Percentiles rank a stretch among this genome's conserved stretches.
These are phyloP conservation scores for Benthosema pterotum DNA, from an alignment of 2,797 vertebrate genomes.

Conservation along the genomic window DNA sequence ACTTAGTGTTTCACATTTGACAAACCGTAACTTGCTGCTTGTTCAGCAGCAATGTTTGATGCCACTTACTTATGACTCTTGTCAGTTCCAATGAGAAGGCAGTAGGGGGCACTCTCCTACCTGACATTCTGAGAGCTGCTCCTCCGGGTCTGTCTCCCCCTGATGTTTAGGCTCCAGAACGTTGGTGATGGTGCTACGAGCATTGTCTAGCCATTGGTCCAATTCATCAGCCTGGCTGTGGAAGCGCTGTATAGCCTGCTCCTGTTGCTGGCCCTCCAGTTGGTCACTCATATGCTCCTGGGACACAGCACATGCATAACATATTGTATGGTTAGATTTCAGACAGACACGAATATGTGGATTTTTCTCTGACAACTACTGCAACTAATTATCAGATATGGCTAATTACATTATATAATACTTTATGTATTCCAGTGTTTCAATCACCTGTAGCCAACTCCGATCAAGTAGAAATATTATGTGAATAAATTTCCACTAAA, in stretches of 20 bases:
- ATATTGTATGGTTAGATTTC: too few species aligned
- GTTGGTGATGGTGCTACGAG: conserved; percentile 69
- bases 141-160: conserved; percentile 88
- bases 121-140: conserved; percentile 91
- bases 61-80: not conserved
- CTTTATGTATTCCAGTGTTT: too few species aligned
- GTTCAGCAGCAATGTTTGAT: not conserved
- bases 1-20: not conserved
- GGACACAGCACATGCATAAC: not conserved
- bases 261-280: conserved; percentile 90
- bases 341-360: too few species aligned
- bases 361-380: too few species aligned
- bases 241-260: conserved; percentile 87
- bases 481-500: too few species aligned
- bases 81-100: not conserved
- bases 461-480: too few species aligned
- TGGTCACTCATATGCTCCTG: conserved; percentile 92
- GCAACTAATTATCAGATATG: too few species aligned
- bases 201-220: conserved; percentile 86
- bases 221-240: conserved; percentile 87
- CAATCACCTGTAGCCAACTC: too few species aligned
- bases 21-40: not conserved
- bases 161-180: conserved; percentile 61
- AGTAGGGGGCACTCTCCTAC: conserved; percentile 71
- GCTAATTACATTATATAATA: too few species aligned